Evolutionary conservation across 2,113 vertebrate species (phyloP), one percentile per base, ranked within the genome.

Genomic region (Leptosomus discolor): DNA sequence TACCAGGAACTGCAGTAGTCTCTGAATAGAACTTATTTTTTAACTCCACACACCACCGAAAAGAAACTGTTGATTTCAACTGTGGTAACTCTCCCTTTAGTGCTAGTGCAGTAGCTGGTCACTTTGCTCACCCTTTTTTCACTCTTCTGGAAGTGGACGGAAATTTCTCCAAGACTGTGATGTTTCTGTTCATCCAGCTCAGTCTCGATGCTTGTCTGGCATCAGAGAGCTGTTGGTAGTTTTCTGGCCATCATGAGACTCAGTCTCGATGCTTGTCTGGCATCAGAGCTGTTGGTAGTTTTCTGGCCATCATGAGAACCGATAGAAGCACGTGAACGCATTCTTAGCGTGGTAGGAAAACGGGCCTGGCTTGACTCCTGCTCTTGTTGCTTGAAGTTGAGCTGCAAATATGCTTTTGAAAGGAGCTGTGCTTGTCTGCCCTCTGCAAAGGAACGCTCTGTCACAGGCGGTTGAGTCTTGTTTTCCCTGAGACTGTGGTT

Each of bases 101-200:
- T 39, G 57, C 45, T 77, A 45, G 12, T 56, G 53, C 18, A 17
- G 57, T 9, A 57, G 39, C 27, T 26, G 53, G 7, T 83, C 2
- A 1, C 19, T 80, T 63, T 70, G 10, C 30, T 63, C 61, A 12
- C 36, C 6, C 0, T 13, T 51, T 29, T 63, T 46, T 30, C 36
- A 4, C 64, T 23, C 7, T 70, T 64, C 43, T 61, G 68, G 37
- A 79, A 80, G 45, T 8, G 5, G 36, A 84, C 85, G 50, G 58
- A 77, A n/a, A 24, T 32, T 90, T 65, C 23, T 77, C 58, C 15
- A 7, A 61, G 61, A 8, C 13, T 2, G 0, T 53, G 2, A 0
- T 1, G 3, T 19, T 60, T 73, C 41, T 79, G 24, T 50, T 79
- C 51, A 9, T n/a, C 26, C 27, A 15, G 11, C 39, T 64, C 36